Conservation (phyloP, 2,888 invertebrate species). For the Trachelus stipa region DNA sequence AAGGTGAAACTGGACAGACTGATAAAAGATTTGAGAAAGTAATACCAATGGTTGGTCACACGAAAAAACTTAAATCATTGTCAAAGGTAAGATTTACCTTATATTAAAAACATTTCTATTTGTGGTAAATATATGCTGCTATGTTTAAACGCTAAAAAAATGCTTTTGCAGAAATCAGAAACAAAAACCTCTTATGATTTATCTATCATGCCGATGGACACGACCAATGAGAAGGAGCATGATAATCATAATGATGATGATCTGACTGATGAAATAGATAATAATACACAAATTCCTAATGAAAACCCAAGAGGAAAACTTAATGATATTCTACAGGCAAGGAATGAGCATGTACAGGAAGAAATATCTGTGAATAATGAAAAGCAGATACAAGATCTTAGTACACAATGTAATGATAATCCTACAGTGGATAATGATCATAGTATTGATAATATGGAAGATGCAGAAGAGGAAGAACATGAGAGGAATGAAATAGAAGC, state of each 20-base stretch:
- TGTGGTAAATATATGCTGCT: not conserved
- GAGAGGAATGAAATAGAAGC: conserved; percentile 31
- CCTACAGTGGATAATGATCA: conserved; percentile 1
- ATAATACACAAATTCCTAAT: conserved; percentile 31
- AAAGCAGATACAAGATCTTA: conserved; percentile 6
- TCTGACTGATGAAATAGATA: conserved; percentile 30
- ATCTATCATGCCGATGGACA: not conserved
- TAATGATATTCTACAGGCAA: not conserved
- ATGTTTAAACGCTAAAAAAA: conserved; percentile 12
- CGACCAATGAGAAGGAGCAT: conserved; percentile 6
- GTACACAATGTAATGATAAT: not conserved
- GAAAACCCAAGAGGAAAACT: not conserved
- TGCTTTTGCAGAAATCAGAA: conserved; percentile 1
- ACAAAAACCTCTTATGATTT: conserved; percentile 3
- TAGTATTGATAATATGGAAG: conserved; percentile 8
- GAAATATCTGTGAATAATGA: not conserved
- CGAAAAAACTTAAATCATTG: not conserved
- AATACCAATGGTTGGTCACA: conserved; percentile 13
- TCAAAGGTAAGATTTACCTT: not conserved
- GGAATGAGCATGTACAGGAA: not conserved
- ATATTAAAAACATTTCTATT: not conserved
- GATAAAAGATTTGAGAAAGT: conserved; percentile 15
- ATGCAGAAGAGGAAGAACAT: conserved; percentile 19
- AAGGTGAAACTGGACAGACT: conserved; percentile 20
- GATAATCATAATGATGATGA: conserved; percentile 22